These are phyloP conservation scores for Botia kubotai DNA, from an alignment of 2,797 vertebrate genomes.

Conservation along the genomic window DNA sequence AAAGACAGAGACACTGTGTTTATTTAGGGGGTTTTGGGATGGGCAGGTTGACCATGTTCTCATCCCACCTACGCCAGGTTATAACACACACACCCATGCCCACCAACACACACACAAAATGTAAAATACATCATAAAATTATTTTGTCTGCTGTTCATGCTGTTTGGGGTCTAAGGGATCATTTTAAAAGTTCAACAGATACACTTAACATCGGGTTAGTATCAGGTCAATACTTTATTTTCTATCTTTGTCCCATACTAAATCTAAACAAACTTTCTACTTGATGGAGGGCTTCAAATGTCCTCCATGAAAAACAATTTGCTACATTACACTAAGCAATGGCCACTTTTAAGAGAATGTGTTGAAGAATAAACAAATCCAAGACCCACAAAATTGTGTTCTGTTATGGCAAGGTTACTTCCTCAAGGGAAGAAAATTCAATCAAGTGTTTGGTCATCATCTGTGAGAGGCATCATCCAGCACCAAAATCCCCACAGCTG, in stretches of 20 bases:
- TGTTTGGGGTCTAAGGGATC: too few relatives aligned
- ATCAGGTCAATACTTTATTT: too few relatives aligned
- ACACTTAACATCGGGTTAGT: too few relatives aligned
- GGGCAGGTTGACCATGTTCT: slow-evolving; percentile 41
- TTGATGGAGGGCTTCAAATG: too few relatives aligned
- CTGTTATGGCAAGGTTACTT: not conserved
- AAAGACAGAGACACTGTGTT: slow-evolving; percentile 66
- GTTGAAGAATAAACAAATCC: slow-evolving; percentile 20
- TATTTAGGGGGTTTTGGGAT: slow-evolving; percentile 10
- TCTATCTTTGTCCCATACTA: too few relatives aligned
- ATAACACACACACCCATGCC: slow-evolving; percentile 19
- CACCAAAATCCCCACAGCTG: not conserved
- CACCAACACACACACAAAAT: slow-evolving; percentile 23
- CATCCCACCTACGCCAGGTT: slow-evolving; percentile 36
- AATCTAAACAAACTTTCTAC: too few relatives aligned
- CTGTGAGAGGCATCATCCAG: not conserved
- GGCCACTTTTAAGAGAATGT: not conserved
- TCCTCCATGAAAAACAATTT: too few relatives aligned
- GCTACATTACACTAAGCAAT: too few relatives aligned
- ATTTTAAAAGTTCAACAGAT: too few relatives aligned
- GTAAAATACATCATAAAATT: too few relatives aligned
- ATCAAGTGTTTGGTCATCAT: not conserved
- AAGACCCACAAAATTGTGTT: slow-evolving; percentile 2
- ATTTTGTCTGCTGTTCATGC: too few relatives aligned
- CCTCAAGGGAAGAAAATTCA: not conserved